Evolutionary conservation across 1,140 invertebrate species (phyloP), one percentile per base, ranked within the genome.

Genomic region (Phocides pigmalion): DNA sequence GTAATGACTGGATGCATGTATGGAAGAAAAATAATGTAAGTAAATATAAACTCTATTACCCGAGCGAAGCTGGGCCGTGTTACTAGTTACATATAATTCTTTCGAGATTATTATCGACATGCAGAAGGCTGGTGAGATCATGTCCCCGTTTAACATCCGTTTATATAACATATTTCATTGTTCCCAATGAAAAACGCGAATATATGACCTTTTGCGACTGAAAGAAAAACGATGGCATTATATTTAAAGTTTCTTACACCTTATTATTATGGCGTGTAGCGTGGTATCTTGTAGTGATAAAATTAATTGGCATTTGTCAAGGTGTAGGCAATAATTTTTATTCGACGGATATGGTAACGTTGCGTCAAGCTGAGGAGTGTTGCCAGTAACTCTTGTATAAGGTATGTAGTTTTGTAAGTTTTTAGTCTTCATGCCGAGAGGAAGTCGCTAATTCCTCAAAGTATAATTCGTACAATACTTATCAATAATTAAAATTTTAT

Each of bases 301-400:
- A 77, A 54, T 63, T 72, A 70, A 75, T 72, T 75, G 70, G 64
- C 73, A 66, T 66, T 79, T 68, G 66, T 71, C 64, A 66, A 76
- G 67, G 68, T 67, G 67, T 66, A 22, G 51, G 62, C 56, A 64
- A 69, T 72, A 72, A 66, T 64, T 72, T 64, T 71, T 32, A 54
- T 64, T 69, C 66, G 69, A 62, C 56, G 66, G 61, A 67, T 65
- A 74, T 63, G 39, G 51, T 70, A 47, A 39, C 17, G 25, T 44
- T 66, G 35, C 61, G 59, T 66, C 39, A 56, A 42, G 42, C 53
- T 63, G 67, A 66, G 68, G 54, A 39, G 46, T 58, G 39, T 54
- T 59, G 41, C 22, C 25, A 58, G 46, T 49, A 61, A 61, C 22
- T 58, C 54, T 49, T 49, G 9, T 35, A 22, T 61, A 32, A 49